Base-by-base conservation (phyloP, 2,888 invertebrate genomes). In the Watsonalla binaria region DNA sequence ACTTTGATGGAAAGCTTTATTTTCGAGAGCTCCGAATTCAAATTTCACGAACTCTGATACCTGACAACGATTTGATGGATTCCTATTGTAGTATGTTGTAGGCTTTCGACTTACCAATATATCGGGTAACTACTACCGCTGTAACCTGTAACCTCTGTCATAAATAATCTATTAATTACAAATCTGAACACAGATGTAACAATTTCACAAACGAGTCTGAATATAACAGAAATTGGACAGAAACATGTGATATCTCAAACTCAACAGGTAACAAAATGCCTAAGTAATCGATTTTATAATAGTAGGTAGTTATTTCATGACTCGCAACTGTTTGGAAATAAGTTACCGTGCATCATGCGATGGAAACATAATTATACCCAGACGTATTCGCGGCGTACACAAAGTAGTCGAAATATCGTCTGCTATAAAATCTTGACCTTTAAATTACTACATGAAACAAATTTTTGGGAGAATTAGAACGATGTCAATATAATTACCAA, bases 301-400 rank as follows among this genome's bases (percentile, higher is more conserved):
- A 61, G 63, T 62, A 68, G 62, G 63, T 62, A 68, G 62, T 72
- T 74, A 67, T 72, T 74, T 66, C 70, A 72, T 74, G 72, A 68
- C 69, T 66, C 59, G 59, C 59, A 65, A 72, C 70, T 67, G 70
- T 76, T 68, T 70, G 66, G 59, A 69, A 69, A 66, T 68, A 66
- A 66, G 63, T 63, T 68, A 65, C 66, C 70, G 72, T 70, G 66
- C 64, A 66, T 68, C 74, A 74, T 75, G 76, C 73, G 66, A 74
- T 65, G 58, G 62, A 58, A 66, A 64, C 74, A 74, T 76, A 74
- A 70, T 66, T 70, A 68, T 69, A 63, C 65, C 68, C 58, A 63
- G 73, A 67, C 66, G 62, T 63, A 65, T 66, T 62, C 66, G 63
- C 66, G 66, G 65, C 62, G 70, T 65, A 63, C 63, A 56, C 59